Conservation (phyloP, 2,888 invertebrate species). For the Cheilosia pagana region DNA sequence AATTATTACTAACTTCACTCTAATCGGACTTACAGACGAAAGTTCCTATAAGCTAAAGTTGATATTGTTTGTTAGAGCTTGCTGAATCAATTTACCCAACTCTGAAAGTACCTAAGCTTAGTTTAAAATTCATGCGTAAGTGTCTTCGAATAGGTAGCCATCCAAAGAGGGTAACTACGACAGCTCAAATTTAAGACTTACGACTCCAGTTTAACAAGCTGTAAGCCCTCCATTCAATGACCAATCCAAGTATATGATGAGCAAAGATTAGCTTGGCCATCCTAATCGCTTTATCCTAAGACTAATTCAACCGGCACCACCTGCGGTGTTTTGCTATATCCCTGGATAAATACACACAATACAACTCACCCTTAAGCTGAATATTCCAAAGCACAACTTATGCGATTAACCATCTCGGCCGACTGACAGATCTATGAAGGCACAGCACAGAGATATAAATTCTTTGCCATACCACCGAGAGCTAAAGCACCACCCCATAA, state of each 20-base stretch:
- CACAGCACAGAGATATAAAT: background rate
- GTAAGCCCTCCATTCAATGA: background rate
- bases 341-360: too few species aligned
- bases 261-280: background rate
- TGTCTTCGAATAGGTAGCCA: too few species aligned
- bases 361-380: background rate
- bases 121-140: too few species aligned
- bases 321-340: background rate
- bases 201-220: background rate
- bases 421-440: background rate
- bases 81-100: too few species aligned
- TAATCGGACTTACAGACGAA: too few species aligned
- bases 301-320: background rate
- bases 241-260: conserved; percentile 4
- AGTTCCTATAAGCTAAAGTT: too few species aligned
- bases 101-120: too few species aligned
- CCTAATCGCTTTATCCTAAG: background rate
- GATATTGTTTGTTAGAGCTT: too few species aligned
- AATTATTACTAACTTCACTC: too few species aligned
- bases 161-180: too few species aligned
- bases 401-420: conserved; percentile 8
- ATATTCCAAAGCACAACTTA: background rate
- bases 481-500: conserved; percentile 13
- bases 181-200: too few species aligned
- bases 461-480: background rate